Conservation (phyloP, 2,888 invertebrate genomes). For the Polydrusus pterygomalis region DNA sequence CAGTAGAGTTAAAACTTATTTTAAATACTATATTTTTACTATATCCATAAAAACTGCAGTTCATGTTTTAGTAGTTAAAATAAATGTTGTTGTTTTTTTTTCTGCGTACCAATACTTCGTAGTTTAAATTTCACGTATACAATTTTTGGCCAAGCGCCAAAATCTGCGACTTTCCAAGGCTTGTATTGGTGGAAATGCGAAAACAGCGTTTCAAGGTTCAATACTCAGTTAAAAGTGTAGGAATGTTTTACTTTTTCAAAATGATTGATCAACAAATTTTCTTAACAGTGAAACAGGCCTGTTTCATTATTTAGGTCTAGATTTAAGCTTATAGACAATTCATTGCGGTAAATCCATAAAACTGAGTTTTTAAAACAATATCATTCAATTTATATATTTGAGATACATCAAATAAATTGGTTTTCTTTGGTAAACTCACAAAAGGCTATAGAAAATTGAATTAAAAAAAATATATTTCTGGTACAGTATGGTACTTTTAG, state of each 20-base stretch:
- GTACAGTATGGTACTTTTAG: too few relatives aligned
- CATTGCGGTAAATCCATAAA: background rate
- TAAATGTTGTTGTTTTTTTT: background rate
- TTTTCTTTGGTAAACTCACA: too few relatives aligned
- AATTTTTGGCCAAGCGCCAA: conserved; percentile 42
- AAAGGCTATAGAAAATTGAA: too few relatives aligned
- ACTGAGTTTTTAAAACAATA: too few relatives aligned
- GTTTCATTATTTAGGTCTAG: background rate
- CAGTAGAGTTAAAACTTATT: too few relatives aligned
- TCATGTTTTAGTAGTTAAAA: background rate
- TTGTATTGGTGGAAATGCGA: conserved; percentile 45
- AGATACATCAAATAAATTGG: background rate
- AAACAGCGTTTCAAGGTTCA: conserved; percentile 39
- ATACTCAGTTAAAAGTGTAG: conserved; percentile 19
- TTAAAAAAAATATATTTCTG: too few relatives aligned
- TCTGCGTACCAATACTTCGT: conserved; percentile 4
- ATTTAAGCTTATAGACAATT: conserved; percentile 3
- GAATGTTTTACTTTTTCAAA: conserved; percentile 18
- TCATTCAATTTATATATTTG: background rate
- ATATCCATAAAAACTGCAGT: background rate
- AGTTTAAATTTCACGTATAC: conserved; percentile 19
- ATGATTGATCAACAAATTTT: conserved; percentile 17
- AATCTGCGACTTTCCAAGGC: conserved; percentile 41
- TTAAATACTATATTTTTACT: background rate
- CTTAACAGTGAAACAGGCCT: conserved; percentile 7